Base-by-base conservation (phyloP, 2,888 invertebrate species). In the Eupithecia insigniata region DNA sequence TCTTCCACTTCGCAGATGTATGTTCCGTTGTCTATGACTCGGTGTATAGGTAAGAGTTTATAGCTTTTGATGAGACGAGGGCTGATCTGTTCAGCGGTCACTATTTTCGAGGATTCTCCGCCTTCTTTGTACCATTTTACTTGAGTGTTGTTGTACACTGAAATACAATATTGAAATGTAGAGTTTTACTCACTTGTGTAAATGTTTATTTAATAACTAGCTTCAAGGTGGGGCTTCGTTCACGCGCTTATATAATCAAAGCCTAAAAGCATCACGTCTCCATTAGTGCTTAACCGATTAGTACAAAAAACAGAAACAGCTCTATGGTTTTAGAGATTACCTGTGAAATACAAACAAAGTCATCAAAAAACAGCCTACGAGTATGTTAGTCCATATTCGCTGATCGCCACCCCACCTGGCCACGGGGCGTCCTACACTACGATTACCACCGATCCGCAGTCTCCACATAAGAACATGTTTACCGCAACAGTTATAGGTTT, bases 11-110 rank as follows among this genome's bases (percentile, higher is more conserved):
- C 87, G 68, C 94, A 94, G 5, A 88, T 74, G 73, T 94, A 93
- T 0, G 86, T 90, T 2, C 97, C 98, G 85, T 97, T 97, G 83
- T 97, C 96, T 0, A 96, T 96, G 0, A 96, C 95, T 14, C 95
- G 82, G 90, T 91, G 73, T 95, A 92, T 67, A 90, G 94, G 71
- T 89, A 89, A 77, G 1, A 72, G 69, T 66, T 96, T 90, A 0
- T 94, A 95, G 65, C 96, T 95, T 82, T 95, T 94, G 5, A 96
- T 91, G 74, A 94, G 90, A 83, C 61, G 22, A n/a, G 46, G 51
- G 6, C 96, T 96, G 3, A 96, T 79, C 2, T 55, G 4, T 72
- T 69, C 0, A 67, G 68, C 3, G 73, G 3, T 22, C 67, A 0
- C 12, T 7, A 1, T 22, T n/a, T 16, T 39, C 16, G 10, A 14